Evolutionary conservation across 2,888 invertebrate genomes (phyloP), one percentile per base, ranked within the genome.

Genomic region (Amphimallon solstitiale): DNA sequence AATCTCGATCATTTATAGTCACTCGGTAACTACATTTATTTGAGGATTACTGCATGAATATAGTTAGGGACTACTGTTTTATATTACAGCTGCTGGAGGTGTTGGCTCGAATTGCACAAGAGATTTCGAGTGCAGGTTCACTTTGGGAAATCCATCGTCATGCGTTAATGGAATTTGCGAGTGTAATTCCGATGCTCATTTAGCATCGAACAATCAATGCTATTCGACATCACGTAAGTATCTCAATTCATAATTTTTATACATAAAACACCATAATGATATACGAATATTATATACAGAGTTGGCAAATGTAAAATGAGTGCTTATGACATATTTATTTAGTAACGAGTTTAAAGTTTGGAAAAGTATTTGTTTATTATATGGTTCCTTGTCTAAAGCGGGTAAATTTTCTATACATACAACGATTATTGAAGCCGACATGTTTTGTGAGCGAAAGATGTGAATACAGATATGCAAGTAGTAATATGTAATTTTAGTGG

Each of bases 61-160:
- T n/a, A n/a, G n/a, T n/a, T n/a, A n/a, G n/a, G 2, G 9, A 21
- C 6, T 9, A 21, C 9, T 49, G 15, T 49, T 43, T 5, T 14
- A 14, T 12, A n/a, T 34, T 46, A 10, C 12, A 80, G 80, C 73
- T 65, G 74, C 75, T 1, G 70, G 71, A 56, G 70, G 69, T 17
- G 64, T 76, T 35, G 78, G 75, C 14, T 77, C 79, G 17, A 48
- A 69, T 7, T 83, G 83, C 68, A 70, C 70, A 46, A 71, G 75
- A 52, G 76, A 78, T 66, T 66, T 76, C 14, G 81, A 82, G 64
- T 83, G 83, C 66, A 71, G 77, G 38, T 65, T 74, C 5, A 67
- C 68, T 21, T 69, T 79, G n/a, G 76, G 78, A 6, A 65, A 70
- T n/a, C 65, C 72, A 34, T 70, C 77, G n/a, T 65, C 72, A 62